phyloP scores from a whole-genome alignment of 2,113 vertebrate genomes.

The Catharus fuscescens region DNA sequence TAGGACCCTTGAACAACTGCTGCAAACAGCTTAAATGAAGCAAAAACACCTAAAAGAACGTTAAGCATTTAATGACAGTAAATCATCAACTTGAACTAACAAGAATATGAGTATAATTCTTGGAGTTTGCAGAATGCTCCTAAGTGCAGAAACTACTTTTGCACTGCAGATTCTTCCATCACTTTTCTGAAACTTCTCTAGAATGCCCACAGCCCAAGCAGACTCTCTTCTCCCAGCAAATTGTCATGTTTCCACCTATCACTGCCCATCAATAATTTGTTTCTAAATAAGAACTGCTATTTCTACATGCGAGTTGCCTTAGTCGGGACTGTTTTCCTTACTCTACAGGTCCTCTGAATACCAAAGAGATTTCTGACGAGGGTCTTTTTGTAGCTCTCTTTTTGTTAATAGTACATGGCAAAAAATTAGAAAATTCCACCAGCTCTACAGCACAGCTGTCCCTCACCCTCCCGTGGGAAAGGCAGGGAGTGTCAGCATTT shows the following conservation, averaged over 20 bases:
- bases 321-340: neutral
- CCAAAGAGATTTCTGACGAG: neutral
- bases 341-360: neutral
- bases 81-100: accelerated
- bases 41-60: neutral
- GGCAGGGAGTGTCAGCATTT: neutral
- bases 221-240: neutral
- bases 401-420: neutral
- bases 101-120: neutral
- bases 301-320: neutral
- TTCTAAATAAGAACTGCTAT: neutral
- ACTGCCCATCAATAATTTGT: neutral
- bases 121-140: neutral
- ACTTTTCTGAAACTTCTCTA: neutral
- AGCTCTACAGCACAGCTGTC: neutral
- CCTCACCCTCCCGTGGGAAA: neutral
- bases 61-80: neutral
- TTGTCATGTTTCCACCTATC: neutral
- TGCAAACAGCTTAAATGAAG: neutral
- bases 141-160: neutral
- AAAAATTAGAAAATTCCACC: neutral
- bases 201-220: neutral
- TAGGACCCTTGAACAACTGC: neutral
- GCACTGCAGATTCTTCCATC: neutral
- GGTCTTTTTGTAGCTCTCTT: neutral